Evolutionary conservation across 2,113 vertebrate species (phyloP), one percentile per base, ranked within the genome.

Genomic region (Elephantulus edwardii): DNA sequence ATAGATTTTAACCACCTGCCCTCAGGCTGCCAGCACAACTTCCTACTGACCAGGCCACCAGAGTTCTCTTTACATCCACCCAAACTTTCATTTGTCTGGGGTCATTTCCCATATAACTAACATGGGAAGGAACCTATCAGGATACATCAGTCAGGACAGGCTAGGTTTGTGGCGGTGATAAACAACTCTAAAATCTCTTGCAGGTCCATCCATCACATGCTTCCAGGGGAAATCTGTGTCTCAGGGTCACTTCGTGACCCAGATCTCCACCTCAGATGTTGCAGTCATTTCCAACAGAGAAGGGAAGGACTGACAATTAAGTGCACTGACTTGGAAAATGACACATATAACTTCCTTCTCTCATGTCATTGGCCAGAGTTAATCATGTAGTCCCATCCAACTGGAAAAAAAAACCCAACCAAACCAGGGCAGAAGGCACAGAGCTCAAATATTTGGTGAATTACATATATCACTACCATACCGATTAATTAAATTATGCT

Each of bases 351-450:
- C 10, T 19, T 89, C 46, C n/a, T 13, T 33, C 70, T 87, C 46
- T 85, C 33, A n/a, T 54, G 19, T 62, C 48, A 71, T 62, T 79
- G 83, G 12, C 74, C 74, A 82, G 81, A 80, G 68, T 76, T 56
- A 33, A 33, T 24, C 54, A 62, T 11, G 70, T 30, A 52, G 33
- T 38, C 42, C 75, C 83, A 38, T 26, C 52, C 28, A 85, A 66
- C 80, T 14, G 28, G 22, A 74, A 22, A 33, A 81, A 81, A 20
- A 91, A 92, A 33, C 83, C 66, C 52, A 77, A 76, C 79, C 17
- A 71, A 9, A 72, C 72, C 30, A 58, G 84, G 92, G 62, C 66
- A n/a, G 33, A 94, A 93, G 42, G 71, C 35, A 85, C 75, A 76
- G n/a, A 35, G 58, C 83, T 28, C 75, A 93, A 62, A 66, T 76